A percentile compares a stretch with the other conserved stretches of the same genome.
Evolutionary conservation across 2,888 invertebrate genomes (phyloP).

Genomic region (Nemurella pictetii): DNA sequence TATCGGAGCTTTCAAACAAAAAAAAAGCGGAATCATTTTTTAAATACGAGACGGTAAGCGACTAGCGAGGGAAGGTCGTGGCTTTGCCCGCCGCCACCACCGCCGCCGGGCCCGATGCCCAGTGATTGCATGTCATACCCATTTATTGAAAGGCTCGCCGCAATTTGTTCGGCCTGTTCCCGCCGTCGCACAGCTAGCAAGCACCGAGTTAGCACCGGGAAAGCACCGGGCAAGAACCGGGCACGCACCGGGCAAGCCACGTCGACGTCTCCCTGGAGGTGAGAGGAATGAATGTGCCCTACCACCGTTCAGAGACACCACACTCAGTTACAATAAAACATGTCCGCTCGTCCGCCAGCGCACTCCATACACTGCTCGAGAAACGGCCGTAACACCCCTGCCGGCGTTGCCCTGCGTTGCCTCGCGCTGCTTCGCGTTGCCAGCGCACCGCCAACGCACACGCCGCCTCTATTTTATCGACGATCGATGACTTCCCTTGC

Average conservation of each 20-base stretch:
- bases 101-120: not conserved
- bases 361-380: not conserved
- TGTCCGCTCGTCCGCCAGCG: not conserved
- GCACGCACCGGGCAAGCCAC: not conserved
- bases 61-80: not conserved
- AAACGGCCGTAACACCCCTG: no score
- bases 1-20: not conserved
- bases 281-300: not conserved
- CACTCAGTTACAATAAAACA: not conserved
- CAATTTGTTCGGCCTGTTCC: not conserved
- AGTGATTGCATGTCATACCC: not conserved
- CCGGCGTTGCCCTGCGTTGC: no score
- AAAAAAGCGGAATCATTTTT: not conserved
- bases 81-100: not conserved
- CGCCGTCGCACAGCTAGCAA: not conserved
- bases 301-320: not conserved
- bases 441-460: not conserved
- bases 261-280: not conserved
- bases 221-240: no score
- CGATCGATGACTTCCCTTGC: constrained; percentile 20
- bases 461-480: not conserved
- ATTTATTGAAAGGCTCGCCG: not conserved
- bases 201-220: no score
- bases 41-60: not conserved
- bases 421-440: no score